A percentile compares a stretch with the other conserved stretches of the same genome.
Evolutionary conservation across 2,888 invertebrate species (phyloP).

Genomic region (Pterobdella sp.): DNA sequence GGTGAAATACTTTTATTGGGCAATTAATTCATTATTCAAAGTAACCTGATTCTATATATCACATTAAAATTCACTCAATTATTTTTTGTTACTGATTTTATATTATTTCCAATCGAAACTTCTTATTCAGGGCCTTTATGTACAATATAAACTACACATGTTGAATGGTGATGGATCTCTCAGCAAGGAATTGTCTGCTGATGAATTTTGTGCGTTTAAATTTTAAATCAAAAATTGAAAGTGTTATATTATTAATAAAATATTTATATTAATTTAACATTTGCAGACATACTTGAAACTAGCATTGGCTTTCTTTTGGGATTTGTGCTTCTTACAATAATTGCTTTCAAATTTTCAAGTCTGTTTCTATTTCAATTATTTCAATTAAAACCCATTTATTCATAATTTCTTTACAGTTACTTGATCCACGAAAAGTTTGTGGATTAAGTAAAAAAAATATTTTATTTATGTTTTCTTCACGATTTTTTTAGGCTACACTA

Average conservation of each 20-base stretch:
- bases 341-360: constrained; percentile 31
- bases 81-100: too few relatives aligned
- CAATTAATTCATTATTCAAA: not conserved
- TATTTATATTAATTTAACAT: not conserved
- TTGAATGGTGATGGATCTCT: constrained; percentile 73
- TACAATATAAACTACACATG: constrained; percentile 74
- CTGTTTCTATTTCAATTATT: too few relatives aligned
- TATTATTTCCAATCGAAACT: too few relatives aligned
- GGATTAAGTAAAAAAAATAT: too few relatives aligned
- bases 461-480: too few relatives aligned
- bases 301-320: constrained; percentile 67
- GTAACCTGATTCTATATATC: not conserved
- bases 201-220: constrained; percentile 75
- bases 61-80: not conserved
- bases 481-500: too few relatives aligned
- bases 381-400: too few relatives aligned
- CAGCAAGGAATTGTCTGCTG: constrained; percentile 86
- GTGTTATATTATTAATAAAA: not conserved
- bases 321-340: constrained; percentile 61
- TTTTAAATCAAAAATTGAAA: not conserved
- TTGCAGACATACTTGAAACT: constrained; percentile 73
- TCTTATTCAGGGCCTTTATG: constrained; percentile 69
- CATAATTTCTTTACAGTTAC: too few relatives aligned
- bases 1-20: not conserved
- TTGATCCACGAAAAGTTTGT: too few relatives aligned